These are phyloP conservation scores for Polyommatus icarus DNA, from an alignment of 2,888 invertebrate species.

Conservation along the genomic window DNA sequence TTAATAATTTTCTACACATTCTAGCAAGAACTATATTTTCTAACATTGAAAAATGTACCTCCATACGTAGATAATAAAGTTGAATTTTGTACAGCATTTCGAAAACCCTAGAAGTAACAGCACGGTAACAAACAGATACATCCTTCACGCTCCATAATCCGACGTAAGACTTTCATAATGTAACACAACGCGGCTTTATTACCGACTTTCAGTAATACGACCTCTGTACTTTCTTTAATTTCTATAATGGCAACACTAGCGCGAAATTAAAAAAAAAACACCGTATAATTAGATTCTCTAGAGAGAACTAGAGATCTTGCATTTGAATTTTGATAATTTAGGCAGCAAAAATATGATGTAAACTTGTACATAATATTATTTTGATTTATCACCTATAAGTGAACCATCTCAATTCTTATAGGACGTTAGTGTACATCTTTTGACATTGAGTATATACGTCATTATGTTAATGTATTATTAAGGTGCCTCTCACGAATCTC, in stretches of 20 bases:
- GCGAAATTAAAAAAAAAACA: not conserved
- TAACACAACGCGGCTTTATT: constrained; percentile 24
- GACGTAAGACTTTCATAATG: constrained; percentile 33
- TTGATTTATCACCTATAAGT: no score
- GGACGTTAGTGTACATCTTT: not conserved
- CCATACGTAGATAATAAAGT: not conserved
- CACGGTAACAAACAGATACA: not conserved
- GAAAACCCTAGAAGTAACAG: not conserved
- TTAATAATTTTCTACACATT: not conserved
- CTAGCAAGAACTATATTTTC: not conserved
- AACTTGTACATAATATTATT: no score
- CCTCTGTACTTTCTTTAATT: constrained; percentile 4
- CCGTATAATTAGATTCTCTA: no score
- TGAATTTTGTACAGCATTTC: not conserved
- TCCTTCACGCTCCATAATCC: constrained; percentile 30
- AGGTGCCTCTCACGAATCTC: not conserved
- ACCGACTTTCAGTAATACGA: constrained; percentile 23
- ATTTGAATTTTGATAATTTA: no score
- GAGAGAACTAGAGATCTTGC: no score
- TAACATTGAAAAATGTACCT: not conserved
- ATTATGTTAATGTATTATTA: not conserved
- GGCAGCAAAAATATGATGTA: no score
- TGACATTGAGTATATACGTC: no score
- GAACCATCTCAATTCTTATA: not conserved
- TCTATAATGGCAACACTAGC: not conserved